phyloP scores from a whole-genome alignment of 2,797 vertebrate species.

The Macrochelys suwanniensis region DNA sequence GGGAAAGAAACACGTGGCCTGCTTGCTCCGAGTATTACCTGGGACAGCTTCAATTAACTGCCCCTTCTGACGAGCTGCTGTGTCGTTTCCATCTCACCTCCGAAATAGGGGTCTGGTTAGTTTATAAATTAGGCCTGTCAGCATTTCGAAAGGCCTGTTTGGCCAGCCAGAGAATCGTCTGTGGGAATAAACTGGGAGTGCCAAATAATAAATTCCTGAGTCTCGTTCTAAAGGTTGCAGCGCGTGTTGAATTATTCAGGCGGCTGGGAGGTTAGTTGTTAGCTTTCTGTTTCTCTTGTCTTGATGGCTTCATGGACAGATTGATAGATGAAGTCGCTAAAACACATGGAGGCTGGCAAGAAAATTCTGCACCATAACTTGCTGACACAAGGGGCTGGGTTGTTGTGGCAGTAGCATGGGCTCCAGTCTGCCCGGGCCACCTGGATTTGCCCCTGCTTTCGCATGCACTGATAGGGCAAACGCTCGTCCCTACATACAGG shows the following conservation, averaged over 20 bases:
- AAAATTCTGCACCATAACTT: conserved; percentile 65
- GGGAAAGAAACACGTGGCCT: neutral
- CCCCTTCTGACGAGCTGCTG: neutral
- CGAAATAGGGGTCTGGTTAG: neutral
- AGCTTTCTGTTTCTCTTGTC: conserved; percentile 46
- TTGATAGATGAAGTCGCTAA: conserved; percentile 66
- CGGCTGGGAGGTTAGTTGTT: conserved; percentile 61
- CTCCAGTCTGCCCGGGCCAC: neutral
- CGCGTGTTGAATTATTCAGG: conserved; percentile 60
- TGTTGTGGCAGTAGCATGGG: neutral
- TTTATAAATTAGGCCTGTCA: neutral
- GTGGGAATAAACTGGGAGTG: rapidly evolving
- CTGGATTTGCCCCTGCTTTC: neutral
- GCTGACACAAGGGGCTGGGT: conserved; percentile 6
- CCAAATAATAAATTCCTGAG: neutral
- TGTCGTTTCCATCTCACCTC: neutral
- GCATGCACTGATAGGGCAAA: neutral
- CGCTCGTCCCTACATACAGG: neutral
- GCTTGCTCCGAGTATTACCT: neutral
- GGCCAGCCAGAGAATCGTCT: rapidly evolving
- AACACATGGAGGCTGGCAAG: conserved; percentile 51
- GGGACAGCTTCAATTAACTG: neutral
- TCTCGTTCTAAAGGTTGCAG: conserved; percentile 12
- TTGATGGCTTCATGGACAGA: conserved; percentile 39
- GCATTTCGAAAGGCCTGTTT: neutral